Evolutionary conservation across 2,888 invertebrate species (phyloP), one percentile per base, ranked within the genome.

Genomic region (Agapostemon virescens): DNA sequence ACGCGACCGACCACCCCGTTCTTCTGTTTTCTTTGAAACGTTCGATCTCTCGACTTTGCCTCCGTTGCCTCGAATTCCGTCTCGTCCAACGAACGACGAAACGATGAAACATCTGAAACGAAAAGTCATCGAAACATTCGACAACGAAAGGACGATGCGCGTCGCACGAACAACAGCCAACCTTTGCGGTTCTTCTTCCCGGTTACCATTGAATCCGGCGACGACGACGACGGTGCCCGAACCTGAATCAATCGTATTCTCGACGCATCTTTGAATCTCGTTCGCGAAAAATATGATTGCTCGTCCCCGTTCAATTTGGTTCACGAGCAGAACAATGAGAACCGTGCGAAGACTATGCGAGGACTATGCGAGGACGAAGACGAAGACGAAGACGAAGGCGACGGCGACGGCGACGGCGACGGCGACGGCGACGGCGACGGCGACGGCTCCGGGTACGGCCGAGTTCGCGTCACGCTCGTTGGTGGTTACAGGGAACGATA

Each of bases 381-480:
- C 52, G n/a, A 55, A n/a, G 26, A 26, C 5, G 26, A 26, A 6
- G 55, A 26, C 6, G 45, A 20, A 13, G 55, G 26, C 15, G 26
- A 55, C 23, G 26, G 6, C 15, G 3, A n/a, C 33, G 11, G 71
- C 45, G 61, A 63, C 61, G n/a, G 23, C 17, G 70, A 45, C 17
- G 42, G n/a, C 20, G 67, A 11, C 13, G 45, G 40, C 2, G 64
- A 26, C 40, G 23, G 40, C 2, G 15, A 49, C 49, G 23, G 17
- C 64, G 55, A 55, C 49, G 42, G 26, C 15, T n/a, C n/a, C 68
- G 45, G 26, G 23, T 26, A 74, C 52, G 73, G 66, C 33, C 63
- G 71, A 55, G 38, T 74, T 69, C 71, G 61, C 70, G 69, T 82
- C 66, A 63, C 69, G 61, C 74, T 84, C 75, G 82, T 80, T 68